Evolutionary conservation across 2,888 invertebrate species (phyloP), one percentile per base, ranked within the genome.

Genomic region (Colletes collaris): DNA sequence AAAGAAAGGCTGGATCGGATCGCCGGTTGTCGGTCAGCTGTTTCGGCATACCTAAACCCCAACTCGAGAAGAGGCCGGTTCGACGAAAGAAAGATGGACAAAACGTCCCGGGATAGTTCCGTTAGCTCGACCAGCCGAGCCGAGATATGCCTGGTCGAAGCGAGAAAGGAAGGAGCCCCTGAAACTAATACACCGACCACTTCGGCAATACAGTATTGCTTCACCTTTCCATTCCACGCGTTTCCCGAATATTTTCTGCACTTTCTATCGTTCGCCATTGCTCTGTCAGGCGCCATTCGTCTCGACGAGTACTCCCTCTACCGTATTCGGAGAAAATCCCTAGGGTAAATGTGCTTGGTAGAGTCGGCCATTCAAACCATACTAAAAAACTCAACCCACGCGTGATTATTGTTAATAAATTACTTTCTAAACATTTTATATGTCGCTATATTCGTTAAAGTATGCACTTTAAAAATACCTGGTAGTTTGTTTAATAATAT

Each of bases 71-170:
- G 44, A 49, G 53, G 63, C 46, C 58, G 81, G 63, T 78, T 86
- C 44, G 71, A 63, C 58, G 76, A 81, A 74, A 67, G 70, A 69
- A 68, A 76, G 82, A 76, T 65, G 83, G 77, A 78, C 76, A 66
- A 83, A 82, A 84, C 84, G 71, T 84, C 72, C 63, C 52, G 62
- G 56, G 49, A 66, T 58, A 70, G 86, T 86, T 84, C 86, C 86
- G 86, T 86, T 86, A 86, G 65, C 66, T 86, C 80, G 80, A 75
- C 83, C 82, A 84, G 73, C 46, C 65, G 64, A 67, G 81, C 27
- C 27, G 27, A 27, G 27, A 27, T 27, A 81, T 76, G 62, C 68
- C 62, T 66, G 50, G n/a, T 52, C 67, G 53, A 73, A 60, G 75
- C 56, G 76, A 81, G 76, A 75, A 73, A 78, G 76, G 40, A 81